Evolutionary conservation across 2,797 vertebrate species (phyloP).

Genomic region (Eurystomus glaucurus): DNA sequence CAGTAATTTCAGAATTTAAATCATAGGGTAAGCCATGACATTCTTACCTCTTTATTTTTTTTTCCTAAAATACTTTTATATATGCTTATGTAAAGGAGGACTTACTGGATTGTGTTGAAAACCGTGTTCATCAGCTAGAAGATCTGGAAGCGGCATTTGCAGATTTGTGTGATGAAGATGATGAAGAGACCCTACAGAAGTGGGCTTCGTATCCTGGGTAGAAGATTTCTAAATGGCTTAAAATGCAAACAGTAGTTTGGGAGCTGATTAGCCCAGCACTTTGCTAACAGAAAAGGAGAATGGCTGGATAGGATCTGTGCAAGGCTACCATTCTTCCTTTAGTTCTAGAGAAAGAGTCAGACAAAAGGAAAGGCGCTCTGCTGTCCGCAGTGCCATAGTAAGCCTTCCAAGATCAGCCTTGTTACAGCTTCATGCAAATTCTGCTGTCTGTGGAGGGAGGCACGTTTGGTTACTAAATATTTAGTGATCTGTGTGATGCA

Average conservation of each 20-base stretch:
- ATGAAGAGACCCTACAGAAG: conserved; percentile 87
- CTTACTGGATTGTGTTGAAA: conserved; percentile 91
- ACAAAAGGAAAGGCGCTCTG: background rate
- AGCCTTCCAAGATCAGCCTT: background rate
- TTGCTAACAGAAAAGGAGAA: background rate
- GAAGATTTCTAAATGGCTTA: background rate
- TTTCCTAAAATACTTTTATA: background rate
- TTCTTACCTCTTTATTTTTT: background rate
- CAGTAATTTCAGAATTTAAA: background rate
- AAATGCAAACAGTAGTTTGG: background rate
- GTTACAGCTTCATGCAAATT: background rate
- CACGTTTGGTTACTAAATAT: background rate
- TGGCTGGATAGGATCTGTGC: background rate
- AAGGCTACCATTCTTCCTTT: background rate
- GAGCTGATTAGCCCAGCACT: background rate
- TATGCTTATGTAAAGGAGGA: conserved; percentile 77
- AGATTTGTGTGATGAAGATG: conserved; percentile 92
- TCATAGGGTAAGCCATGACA: background rate
- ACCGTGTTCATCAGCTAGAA: conserved; percentile 91
- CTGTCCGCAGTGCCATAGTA: background rate
- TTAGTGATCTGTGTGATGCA: background rate
- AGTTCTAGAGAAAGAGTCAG: background rate
- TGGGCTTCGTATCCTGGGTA: conserved; percentile 92
- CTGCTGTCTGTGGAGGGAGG: background rate
- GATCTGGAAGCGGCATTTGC: conserved; percentile 94